phyloP scores from a whole-genome alignment of 2,797 vertebrate genomes.

The Gila robusta region DNA sequence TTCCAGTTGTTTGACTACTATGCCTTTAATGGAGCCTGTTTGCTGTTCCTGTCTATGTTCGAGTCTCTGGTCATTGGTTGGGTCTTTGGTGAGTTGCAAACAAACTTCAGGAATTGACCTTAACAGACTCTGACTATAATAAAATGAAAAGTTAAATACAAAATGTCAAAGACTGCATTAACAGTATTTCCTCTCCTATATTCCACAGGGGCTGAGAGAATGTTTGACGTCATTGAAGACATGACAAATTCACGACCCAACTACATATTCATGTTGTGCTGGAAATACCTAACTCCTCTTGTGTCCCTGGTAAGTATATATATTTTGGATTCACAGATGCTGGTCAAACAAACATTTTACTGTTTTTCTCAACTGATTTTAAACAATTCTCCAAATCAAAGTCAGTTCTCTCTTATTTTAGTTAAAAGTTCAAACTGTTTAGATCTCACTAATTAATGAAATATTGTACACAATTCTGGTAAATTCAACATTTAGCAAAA shows the following conservation, averaged over 20 bases:
- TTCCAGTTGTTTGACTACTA: conserved; percentile 95
- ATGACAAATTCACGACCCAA: conserved; percentile 79
- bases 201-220: conserved; percentile 73
- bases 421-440: neutral
- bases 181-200: neutral
- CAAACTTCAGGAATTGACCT: neutral
- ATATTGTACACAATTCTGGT: too few species aligned
- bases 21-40: conserved; percentile 86
- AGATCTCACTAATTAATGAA: too few species aligned
- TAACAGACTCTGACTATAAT: neutral
- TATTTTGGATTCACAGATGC: neutral
- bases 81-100: conserved; percentile 82
- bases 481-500: too few species aligned
- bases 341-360: neutral
- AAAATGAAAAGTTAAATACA: neutral
- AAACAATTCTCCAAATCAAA: neutral
- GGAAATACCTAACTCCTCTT: conserved; percentile 79
- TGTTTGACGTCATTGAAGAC: conserved; percentile 78
- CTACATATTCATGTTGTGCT: conserved; percentile 81
- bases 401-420: neutral
- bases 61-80: conserved; percentile 83
- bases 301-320: conserved; percentile 75
- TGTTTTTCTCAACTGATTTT: neutral
- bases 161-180: neutral
- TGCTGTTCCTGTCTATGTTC: conserved; percentile 83